Evolutionary conservation across 2,113 vertebrate genomes (phyloP), one percentile per base, ranked within the genome.

Genomic region (Odontesthes bonariensis): DNA sequence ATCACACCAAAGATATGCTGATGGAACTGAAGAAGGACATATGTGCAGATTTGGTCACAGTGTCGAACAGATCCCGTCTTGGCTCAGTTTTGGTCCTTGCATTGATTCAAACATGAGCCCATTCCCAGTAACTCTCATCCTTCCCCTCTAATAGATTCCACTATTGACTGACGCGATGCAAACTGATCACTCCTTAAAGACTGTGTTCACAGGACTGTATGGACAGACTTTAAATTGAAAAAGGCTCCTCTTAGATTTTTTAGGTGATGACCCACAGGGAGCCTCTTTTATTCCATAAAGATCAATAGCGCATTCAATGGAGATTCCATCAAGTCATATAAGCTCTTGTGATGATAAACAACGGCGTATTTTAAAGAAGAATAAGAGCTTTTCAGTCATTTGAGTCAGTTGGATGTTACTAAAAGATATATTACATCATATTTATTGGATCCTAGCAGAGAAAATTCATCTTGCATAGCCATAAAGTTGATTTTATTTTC

Each of bases 91-190:
- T 73, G 27, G 13, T 40, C 51, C 10, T 10, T 3, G 58, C 81
- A 89, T 82, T 68, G 79, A 89, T 88, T 67, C 60, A 69, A 87
- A 89, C 75, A 77, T 46, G 62, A 86, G 62, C 65, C 66, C 52
- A 80, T 79, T 59, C 82, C 53, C 71, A 62, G 65, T 20, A 81
- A 75, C 70, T 54, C 20, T 51, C 73, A 64, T 83, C 73, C 77
- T 71, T 47, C 47, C 74, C 63, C 52, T 82, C 59, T 64, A 58
- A 52, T 72, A 54, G 66, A 79, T 80, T 33, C 33, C 27, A 58
- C 63, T 82, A 81, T 84, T 76, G 82, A 89, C 78, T 44, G 64
- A 69, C 70, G 77, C 67, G 80, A 82, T n/a, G 17, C 46, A n/a
- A 49, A 49, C 46, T 71, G 63, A 88, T 88, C 75, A 80, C 77